Evolutionary conservation across 2,113 vertebrate species (phyloP).

Genomic region (Catharus bicknelli): DNA sequence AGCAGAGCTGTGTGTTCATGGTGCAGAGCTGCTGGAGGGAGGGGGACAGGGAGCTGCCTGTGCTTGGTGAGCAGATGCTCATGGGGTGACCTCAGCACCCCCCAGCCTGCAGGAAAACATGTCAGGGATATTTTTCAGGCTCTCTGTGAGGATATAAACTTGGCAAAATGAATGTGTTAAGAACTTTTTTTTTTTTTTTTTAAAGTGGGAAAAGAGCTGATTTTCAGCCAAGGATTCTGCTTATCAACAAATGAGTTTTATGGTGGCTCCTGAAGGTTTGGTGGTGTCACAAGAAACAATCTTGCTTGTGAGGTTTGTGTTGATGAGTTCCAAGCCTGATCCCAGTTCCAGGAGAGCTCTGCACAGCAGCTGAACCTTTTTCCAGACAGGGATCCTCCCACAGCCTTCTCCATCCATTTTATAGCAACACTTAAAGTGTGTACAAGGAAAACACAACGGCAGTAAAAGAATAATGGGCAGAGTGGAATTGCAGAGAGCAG

Average conservation of each 20-base stretch:
- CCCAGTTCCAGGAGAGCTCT: neutral
- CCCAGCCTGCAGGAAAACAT: neutral
- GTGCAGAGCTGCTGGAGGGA: neutral
- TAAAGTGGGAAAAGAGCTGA: neutral
- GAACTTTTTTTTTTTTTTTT: neutral
- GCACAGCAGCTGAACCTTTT: accelerated
- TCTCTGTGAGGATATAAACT: neutral
- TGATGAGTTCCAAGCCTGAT: neutral
- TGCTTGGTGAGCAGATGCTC: neutral
- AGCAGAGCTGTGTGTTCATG: accelerated
- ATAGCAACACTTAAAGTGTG: neutral
- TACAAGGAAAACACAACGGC: neutral
- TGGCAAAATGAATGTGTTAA: constrained; percentile 23
- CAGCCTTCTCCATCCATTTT: neutral
- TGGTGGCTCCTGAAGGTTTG: neutral
- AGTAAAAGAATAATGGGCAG: neutral
- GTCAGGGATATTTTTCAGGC: neutral
- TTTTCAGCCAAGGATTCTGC: neutral
- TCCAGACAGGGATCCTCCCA: neutral
- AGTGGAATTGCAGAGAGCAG: neutral
- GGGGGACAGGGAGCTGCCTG: neutral
- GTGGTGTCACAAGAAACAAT: neutral
- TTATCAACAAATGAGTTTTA: neutral
- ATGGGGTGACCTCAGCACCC: neutral
- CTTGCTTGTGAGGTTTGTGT: accelerated